Evolutionary conservation across 1,140 invertebrate genomes (phyloP).

Genomic region (Drosophila kanapiae): DNA sequence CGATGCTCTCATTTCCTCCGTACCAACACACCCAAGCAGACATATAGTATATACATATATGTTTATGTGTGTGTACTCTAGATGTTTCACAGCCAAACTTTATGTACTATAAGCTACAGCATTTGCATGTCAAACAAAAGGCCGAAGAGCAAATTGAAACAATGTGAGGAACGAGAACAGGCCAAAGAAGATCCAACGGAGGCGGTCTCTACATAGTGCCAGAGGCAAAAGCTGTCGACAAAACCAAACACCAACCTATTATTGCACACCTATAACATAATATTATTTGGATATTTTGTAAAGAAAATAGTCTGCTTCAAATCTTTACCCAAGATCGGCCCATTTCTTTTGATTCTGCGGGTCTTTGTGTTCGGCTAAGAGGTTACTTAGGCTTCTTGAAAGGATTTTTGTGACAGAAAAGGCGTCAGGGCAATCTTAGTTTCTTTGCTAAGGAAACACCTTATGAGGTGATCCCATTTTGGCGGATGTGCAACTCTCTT

Average conservation of each 20-base stretch:
- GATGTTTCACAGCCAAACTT: slow-evolving; percentile 26
- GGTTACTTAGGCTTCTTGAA: background rate
- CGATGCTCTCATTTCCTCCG: slow-evolving; percentile 47
- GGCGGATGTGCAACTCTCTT: slow-evolving; percentile 1
- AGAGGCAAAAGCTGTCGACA: too few species aligned
- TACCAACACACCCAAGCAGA: background rate
- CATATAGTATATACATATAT: background rate
- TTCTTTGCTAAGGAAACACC: slow-evolving; percentile 6
- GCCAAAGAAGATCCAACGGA: slow-evolving; percentile 5
- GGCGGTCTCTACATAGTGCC: background rate
- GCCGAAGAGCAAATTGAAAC: slow-evolving; percentile 27
- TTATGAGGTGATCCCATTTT: slow-evolving; percentile 8
- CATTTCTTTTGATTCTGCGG: background rate
- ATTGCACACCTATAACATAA: background rate
- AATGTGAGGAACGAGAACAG: background rate
- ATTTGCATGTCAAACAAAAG: slow-evolving; percentile 58
- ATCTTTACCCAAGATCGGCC: slow-evolving; percentile 8
- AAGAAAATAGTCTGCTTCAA: background rate
- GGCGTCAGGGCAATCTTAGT: background rate
- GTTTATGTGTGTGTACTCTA: slow-evolving; percentile 3
- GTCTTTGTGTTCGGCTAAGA: background rate
- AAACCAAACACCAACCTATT: background rate
- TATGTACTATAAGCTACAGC: slow-evolving; percentile 30
- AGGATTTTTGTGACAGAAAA: background rate
- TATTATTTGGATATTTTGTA: background rate